Evolutionary conservation across 2,113 vertebrate genomes (phyloP).

Genomic region (Tupaia chinensis): DNA sequence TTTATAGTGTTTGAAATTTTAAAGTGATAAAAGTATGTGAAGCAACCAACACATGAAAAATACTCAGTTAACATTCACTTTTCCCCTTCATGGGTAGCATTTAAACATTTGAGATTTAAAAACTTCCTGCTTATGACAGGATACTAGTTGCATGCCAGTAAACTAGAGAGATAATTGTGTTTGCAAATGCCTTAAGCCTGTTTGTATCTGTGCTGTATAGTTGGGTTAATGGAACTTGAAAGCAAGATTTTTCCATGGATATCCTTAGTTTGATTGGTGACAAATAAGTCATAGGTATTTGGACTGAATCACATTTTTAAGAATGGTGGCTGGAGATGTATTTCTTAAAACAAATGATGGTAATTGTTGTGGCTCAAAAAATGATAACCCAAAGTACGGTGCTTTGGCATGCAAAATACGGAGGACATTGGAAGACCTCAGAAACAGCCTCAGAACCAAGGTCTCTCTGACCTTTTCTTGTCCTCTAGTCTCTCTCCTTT

Average conservation of each 20-base stretch:
- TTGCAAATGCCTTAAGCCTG: neutral
- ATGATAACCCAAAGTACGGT: too few relatives aligned
- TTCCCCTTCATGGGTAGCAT: neutral
- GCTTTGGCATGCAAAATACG: too few relatives aligned
- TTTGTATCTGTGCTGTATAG: neutral
- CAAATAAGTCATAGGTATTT: slow-evolving; percentile 51
- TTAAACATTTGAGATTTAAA: neutral
- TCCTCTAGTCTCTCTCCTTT: too few relatives aligned
- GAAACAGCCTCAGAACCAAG: too few relatives aligned
- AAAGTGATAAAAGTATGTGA: neutral
- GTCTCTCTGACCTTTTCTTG: too few relatives aligned
- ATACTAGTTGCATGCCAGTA: neutral
- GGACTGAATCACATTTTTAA: slow-evolving; percentile 37
- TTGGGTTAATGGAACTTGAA: neutral
- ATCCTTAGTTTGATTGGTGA: neutral
- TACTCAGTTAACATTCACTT: neutral
- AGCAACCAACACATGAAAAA: neutral
- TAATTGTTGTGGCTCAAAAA: neutral
- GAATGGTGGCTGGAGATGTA: neutral
- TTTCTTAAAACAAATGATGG: neutral
- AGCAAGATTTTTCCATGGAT: neutral
- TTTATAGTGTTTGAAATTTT: neutral
- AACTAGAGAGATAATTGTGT: neutral
- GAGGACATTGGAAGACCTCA: too few relatives aligned
- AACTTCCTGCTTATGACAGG: neutral